A percentile compares a stretch with the other conserved stretches of the same genome.
Evolutionary conservation across 2,797 vertebrate genomes (phyloP).

Genomic region (Muscicapa striata): DNA sequence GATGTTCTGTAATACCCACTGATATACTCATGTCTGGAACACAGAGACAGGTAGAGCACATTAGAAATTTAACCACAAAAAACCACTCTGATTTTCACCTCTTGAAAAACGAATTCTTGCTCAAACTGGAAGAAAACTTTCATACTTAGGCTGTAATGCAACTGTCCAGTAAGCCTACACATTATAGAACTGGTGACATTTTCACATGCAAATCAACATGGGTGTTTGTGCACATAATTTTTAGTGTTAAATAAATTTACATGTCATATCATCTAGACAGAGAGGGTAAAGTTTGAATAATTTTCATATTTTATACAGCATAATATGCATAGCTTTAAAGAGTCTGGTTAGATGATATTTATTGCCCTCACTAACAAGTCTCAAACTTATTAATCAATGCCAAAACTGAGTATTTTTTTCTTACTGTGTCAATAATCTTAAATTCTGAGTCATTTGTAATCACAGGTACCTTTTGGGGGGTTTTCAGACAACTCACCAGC

Average conservation of each 20-base stretch:
- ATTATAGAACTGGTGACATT: not conserved
- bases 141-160: not conserved
- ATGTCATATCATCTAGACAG: accelerated
- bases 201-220: not conserved
- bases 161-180: not conserved
- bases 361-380: not conserved
- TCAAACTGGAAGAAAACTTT: not conserved
- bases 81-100: not conserved
- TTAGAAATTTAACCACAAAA: not conserved
- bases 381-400: not conserved
- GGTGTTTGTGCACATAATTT: not conserved
- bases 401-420: not conserved
- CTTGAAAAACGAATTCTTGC: not conserved
- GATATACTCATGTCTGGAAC: slow-evolving; percentile 91
- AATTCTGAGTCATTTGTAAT: not conserved
- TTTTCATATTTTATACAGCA: not conserved
- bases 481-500: not conserved
- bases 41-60: not conserved
- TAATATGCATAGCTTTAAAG: not conserved
- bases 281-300: not conserved
- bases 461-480: accelerated
- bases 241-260: not conserved
- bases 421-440: not conserved
- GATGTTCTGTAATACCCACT: slow-evolving; percentile 94
- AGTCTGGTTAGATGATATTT: not conserved